Conservation (phyloP, 2,797 vertebrate genomes). For the Mus minutoides region DNA sequence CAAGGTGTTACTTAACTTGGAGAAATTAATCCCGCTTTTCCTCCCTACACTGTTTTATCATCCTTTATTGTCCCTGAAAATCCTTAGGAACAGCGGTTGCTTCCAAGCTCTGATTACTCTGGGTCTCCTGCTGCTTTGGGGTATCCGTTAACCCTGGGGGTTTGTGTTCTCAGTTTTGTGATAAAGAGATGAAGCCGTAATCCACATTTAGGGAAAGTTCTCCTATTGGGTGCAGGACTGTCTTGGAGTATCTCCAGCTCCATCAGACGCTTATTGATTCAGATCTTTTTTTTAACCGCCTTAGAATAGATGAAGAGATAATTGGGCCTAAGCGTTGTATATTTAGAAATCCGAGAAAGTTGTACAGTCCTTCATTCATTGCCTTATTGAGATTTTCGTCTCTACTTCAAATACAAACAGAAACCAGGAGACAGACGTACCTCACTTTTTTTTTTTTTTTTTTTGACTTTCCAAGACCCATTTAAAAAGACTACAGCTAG, state of each 20-base stretch:
- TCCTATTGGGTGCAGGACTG: constrained; percentile 65
- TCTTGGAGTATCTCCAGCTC: constrained; percentile 58
- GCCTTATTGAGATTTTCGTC: constrained; percentile 20
- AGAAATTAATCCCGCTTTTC: constrained; percentile 25
- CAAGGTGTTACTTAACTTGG: constrained; percentile 32
- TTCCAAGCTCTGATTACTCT: not conserved
- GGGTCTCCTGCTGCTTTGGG: constrained; percentile 38
- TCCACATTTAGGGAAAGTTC: constrained; percentile 69
- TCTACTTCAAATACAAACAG: constrained; percentile 14
- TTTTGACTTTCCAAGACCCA: constrained; percentile 4
- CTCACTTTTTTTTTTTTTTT: not conserved
- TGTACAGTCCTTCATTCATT: constrained; percentile 25
- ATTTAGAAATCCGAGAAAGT: constrained; percentile 57
- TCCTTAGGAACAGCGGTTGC: not conserved
- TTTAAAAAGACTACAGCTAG: not conserved
- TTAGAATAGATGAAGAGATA: constrained; percentile 49
- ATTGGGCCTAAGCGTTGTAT: not conserved
- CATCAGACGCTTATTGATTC: constrained; percentile 50
- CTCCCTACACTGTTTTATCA: not conserved
- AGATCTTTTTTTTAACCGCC: not conserved
- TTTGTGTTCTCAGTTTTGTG: constrained; percentile 55
- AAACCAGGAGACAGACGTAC: not conserved
- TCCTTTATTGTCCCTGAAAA: not conserved
- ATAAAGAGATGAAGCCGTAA: constrained; percentile 63
- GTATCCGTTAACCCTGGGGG: constrained; percentile 4